Evolutionary conservation across 2,113 vertebrate genomes (phyloP).

Genomic region (Lipophrys pholis): DNA sequence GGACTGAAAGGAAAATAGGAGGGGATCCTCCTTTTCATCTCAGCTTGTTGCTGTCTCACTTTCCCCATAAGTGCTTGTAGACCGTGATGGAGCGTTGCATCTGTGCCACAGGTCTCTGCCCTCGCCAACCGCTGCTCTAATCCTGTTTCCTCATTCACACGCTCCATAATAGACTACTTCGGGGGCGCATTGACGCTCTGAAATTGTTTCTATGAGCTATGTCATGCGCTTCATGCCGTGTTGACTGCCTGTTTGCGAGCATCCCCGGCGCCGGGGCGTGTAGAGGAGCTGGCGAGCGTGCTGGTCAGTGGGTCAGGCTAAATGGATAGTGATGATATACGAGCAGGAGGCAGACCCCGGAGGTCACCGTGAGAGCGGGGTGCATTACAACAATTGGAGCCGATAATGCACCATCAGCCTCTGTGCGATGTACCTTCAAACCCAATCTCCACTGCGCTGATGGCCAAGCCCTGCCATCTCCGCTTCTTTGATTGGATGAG

Average conservation of each 20-base stretch:
- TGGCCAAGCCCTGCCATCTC: conserved; percentile 60
- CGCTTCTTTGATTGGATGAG: conserved; percentile 70
- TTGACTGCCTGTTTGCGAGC: conserved; percentile 38
- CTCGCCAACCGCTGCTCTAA: conserved; percentile 60
- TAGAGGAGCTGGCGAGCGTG: conserved; percentile 12
- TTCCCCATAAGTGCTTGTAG: conserved; percentile 48
- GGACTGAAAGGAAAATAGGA: conserved; percentile 51
- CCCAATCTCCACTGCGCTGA: conserved; percentile 72
- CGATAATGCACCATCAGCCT: conserved; percentile 73
- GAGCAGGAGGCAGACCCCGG: conserved; percentile 41
- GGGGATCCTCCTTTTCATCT: conserved; percentile 58
- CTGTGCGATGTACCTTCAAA: conserved; percentile 66
- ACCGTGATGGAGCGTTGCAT: conserved; percentile 40
- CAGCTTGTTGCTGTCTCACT: conserved; percentile 43
- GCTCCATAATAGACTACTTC: conserved; percentile 60
- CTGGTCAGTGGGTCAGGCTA: conserved; percentile 41
- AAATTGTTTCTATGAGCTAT: conserved; percentile 54
- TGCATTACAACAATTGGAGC: conserved; percentile 77
- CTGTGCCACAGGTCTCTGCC: conserved; percentile 54
- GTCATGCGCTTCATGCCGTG: conserved; percentile 52
- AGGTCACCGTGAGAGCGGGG: conserved; percentile 67
- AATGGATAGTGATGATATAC: conserved; percentile 64
- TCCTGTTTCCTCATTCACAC: conserved; percentile 68
- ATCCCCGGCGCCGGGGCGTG: conserved; percentile 22
- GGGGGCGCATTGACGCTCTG: conserved; percentile 52